Percentiles rank a stretch among this genome's conserved stretches.
Evolutionary conservation across 2,113 vertebrate genomes (phyloP).

Genomic region (Meriones unguiculatus): DNA sequence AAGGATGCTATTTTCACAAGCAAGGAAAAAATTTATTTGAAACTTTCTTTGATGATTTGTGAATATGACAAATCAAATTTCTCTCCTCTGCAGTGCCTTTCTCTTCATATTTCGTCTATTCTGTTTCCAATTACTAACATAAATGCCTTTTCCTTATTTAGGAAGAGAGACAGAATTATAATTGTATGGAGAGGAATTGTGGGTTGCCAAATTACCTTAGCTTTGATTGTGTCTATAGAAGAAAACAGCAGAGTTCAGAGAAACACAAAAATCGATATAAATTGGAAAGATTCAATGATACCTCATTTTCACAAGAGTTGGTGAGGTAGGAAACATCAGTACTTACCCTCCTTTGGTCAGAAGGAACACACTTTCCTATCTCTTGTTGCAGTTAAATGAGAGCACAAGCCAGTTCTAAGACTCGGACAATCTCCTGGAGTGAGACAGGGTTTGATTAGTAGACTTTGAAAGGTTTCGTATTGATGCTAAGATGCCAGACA

Average conservation of each 20-base stretch:
- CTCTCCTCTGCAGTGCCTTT: background rate
- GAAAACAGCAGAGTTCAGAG: background rate
- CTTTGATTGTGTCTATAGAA: background rate
- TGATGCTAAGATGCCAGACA: background rate
- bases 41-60: background rate
- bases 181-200: background rate
- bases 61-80: background rate
- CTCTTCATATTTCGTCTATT: background rate
- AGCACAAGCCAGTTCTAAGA: background rate
- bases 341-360: fast-evolving
- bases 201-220: background rate
- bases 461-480: no score
- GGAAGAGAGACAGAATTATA: background rate
- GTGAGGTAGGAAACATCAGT: background rate
- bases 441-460: background rate
- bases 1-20: conserved; percentile 2
- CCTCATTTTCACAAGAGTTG: background rate
- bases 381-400: background rate
- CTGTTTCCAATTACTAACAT: background rate
- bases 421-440: background rate
- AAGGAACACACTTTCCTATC: background rate
- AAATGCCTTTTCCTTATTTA: background rate
- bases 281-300: background rate
- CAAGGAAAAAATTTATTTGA: background rate
- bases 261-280: background rate